phyloP scores from a whole-genome alignment of 2,113 vertebrate genomes.

The Xyliphius kryptos region DNA sequence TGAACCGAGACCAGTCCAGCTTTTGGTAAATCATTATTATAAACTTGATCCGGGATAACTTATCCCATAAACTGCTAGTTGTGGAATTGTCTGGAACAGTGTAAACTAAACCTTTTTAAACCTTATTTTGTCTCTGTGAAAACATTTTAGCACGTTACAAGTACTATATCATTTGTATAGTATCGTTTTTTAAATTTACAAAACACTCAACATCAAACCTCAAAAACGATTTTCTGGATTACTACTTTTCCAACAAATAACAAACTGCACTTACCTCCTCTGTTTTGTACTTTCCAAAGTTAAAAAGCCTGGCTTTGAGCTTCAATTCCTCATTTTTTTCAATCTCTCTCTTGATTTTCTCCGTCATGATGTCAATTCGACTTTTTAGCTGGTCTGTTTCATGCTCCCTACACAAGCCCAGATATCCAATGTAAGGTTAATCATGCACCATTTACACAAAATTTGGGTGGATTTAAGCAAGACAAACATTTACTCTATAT shows the following conservation, averaged over 20 bases:
- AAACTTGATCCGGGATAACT: no score
- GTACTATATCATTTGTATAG: no score
- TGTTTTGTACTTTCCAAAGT: constrained; percentile 58
- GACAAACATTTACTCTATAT: background rate
- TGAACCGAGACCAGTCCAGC: no score
- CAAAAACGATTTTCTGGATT: background rate
- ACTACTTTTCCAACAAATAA: background rate
- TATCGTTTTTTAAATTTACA: no score
- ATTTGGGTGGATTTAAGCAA: background rate
- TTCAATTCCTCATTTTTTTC: constrained; percentile 64
- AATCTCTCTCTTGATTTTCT: constrained; percentile 65
- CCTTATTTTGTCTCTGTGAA: no score
- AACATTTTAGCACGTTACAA: no score
- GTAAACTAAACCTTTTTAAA: no score
- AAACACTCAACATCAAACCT: background rate
- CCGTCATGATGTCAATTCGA: constrained; percentile 59
- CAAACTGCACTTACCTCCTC: constrained; percentile 64
- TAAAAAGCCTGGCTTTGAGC: constrained; percentile 66
- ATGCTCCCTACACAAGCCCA: constrained; percentile 62
- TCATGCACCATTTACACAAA: background rate
- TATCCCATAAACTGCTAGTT: no score
- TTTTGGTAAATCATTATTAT: no score
- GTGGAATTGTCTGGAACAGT: no score
- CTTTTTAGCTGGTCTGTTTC: constrained; percentile 65
- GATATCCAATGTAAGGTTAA: background rate